Base-by-base conservation (phyloP, 2,888 invertebrate genomes). In the Eilema sororculum region DNA sequence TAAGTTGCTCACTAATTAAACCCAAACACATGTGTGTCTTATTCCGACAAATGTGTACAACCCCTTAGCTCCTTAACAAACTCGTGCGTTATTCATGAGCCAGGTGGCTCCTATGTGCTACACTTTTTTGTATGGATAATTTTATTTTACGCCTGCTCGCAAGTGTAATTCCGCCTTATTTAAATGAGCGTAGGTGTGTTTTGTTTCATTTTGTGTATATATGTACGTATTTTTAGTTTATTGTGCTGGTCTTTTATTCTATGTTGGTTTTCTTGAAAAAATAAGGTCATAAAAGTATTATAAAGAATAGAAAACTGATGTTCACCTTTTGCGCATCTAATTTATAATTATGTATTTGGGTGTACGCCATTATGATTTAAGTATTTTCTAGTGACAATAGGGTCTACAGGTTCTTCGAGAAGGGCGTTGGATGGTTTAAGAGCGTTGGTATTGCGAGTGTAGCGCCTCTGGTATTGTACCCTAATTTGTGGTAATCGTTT, bases 41-140 rank as follows among this genome's bases (percentile, higher is more conserved):
- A 22, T 20, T 25, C 20, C 33, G 52, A 71, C 61, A 65, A 60
- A 59, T 78, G 73, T 79, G 72, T 67, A 74, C 77, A 68, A 64
- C 57, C 65, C 82, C 74, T 80, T 83, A 79, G 72, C 75, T 79
- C 76, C 69, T 74, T 79, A 74, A 79, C 76, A 82, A 81, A 79
- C 77, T 84, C 81, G 72, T 78, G 77, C 73, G 78, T 82, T 85
- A 84, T 83, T 84, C 80, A 84, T 80, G 79, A 80, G 69, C 72
- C 87, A 87, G 87, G 86, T 87, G 87, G 79, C 70, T 75, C 73
- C 81, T 80, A 81, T 84, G 82, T 74, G 80, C 74, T 65, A 75
- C 79, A 82, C 78, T 86, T 87, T 82, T 78, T 78, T 76, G 73
- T 81, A 70, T 78, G 76, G 79, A 78, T 78, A 81, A 80, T 82